Evolutionary conservation across 2,888 invertebrate genomes (phyloP).

Genomic region (Clusia tigrina): DNA sequence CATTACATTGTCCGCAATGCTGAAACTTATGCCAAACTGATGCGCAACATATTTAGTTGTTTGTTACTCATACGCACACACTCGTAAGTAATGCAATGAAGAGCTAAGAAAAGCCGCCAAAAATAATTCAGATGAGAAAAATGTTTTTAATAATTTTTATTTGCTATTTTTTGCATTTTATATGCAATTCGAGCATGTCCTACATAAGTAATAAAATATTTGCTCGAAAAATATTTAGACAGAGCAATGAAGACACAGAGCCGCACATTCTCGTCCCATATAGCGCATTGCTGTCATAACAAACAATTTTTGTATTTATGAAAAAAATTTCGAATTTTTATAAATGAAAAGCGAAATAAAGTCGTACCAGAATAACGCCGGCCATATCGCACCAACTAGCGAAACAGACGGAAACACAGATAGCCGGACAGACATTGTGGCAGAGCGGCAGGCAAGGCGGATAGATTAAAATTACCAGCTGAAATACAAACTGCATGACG

Average conservation of each 20-base stretch:
- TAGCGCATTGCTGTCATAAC: constrained; percentile 53
- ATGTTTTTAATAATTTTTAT: no score
- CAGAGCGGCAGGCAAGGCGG: constrained; percentile 11
- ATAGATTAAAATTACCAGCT: no score
- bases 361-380: constrained; percentile 19
- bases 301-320: constrained; percentile 16
- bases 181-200: not conserved
- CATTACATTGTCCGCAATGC: no score
- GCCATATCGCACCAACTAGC: not conserved
- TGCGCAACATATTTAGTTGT: no score
- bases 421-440: not conserved
- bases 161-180: not conserved
- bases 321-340: constrained; percentile 44
- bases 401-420: not conserved
- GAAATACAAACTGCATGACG: not conserved
- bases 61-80: no score
- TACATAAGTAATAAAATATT: constrained; percentile 4
- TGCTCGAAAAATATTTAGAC: constrained; percentile 1
- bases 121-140: no score
- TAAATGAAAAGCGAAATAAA: constrained; percentile 34
- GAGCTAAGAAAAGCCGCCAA: no score
- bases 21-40: no score
- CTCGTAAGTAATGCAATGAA: no score
- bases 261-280: constrained; percentile 30
- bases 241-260: not conserved